Evolutionary conservation across 1,140 invertebrate genomes (phyloP), one percentile per base, ranked within the genome.

Genomic region (Brachionus koreanus): DNA sequence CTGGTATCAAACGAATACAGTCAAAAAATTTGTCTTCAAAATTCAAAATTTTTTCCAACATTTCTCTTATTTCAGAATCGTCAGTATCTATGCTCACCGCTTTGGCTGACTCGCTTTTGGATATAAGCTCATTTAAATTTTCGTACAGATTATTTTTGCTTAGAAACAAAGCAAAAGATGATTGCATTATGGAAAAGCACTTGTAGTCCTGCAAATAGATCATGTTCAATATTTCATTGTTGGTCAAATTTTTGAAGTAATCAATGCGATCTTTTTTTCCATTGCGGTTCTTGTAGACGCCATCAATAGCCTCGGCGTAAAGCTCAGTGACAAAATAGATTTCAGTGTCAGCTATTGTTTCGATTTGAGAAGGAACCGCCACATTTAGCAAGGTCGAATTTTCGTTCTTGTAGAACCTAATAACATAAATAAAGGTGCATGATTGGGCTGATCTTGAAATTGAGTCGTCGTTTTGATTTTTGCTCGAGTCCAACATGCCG

Each of bases 231-330:
- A 79, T 79, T 61, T 79, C 76, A 1, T 61, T 39, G 10, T 57
- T 57, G 39, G 23, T 79, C n/a, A 79, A 65, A 79, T 65, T 65
- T 57, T 79, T 65, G 16, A 79, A 61, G n/a, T 79, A 79, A 79
- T 79, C 46, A 42, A 33, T 33, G 16, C 33, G 29, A 9, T 57
- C 37, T 79, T 79, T 57, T 42, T 65, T 57, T n/a, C 46, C 29
- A 29, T 1, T 10, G 1, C 42, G 19, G 5, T 74, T 19, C 25
- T 74, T n/a, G n/a, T 74, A 74, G 4, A 74, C 39, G 25, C 69
- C 69, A 29, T 74, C 69, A 46, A 74, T 74, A 12, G 69, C 69
- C 16, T 74, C 69, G 25, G 19, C 7, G 12, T 74, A 74, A 5
- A 74, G 5, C 25, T 74, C 69, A 9, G 69, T 74, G 9, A 25